Evolutionary conservation across 2,797 vertebrate species (phyloP).

Genomic region (Euthynnus affinis): DNA sequence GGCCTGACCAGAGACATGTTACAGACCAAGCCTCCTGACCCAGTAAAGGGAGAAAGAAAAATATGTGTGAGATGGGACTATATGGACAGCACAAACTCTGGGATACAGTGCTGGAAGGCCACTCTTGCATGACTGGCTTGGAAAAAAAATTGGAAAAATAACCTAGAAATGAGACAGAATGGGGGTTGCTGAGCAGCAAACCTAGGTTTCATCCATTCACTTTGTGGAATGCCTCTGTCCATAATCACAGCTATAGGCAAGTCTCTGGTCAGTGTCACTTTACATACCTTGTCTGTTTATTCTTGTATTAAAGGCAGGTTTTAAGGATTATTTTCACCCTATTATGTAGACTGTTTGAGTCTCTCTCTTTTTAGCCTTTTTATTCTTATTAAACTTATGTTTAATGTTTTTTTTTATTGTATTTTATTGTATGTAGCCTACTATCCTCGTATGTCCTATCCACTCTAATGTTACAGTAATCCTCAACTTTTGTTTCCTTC

Average conservation of each 20-base stretch:
- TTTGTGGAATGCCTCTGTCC: neutral
- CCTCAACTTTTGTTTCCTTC: constrained; percentile 1
- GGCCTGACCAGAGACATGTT: too few relatives aligned
- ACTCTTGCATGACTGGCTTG: too few relatives aligned
- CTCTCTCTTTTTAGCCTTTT: neutral
- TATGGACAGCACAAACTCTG: neutral
- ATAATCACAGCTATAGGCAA: neutral
- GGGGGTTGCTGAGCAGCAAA: too few relatives aligned
- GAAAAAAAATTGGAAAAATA: neutral
- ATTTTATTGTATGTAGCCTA: neutral
- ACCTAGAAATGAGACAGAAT: neutral
- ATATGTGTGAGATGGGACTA: neutral
- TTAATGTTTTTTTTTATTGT: neutral
- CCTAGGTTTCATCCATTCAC: neutral
- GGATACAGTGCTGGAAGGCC: neutral
- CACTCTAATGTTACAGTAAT: neutral
- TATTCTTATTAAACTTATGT: neutral
- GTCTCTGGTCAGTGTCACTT: neutral
- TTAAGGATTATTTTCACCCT: too few relatives aligned
- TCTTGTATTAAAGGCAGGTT: neutral
- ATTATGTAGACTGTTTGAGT: neutral
- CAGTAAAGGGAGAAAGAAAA: neutral
- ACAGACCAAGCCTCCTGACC: neutral
- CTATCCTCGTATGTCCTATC: neutral
- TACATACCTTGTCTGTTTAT: neutral